phyloP scores from a whole-genome alignment of 2,113 vertebrate species.

The Istiophorus platypterus region DNA sequence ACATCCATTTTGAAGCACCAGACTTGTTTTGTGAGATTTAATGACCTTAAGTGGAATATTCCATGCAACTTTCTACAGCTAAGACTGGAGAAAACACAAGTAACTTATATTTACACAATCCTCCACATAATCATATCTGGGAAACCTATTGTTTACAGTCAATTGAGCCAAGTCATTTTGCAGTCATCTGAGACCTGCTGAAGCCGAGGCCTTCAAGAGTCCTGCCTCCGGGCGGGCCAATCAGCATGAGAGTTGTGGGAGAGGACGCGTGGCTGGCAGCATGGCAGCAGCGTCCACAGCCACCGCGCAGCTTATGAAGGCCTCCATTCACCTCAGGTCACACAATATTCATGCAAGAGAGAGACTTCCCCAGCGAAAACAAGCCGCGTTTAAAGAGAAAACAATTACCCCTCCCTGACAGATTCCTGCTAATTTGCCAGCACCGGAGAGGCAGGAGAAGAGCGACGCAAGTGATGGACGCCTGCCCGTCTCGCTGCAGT shows the following conservation, averaged over 20 bases:
- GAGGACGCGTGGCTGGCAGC: constrained; percentile 75
- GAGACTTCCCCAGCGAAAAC: constrained; percentile 76
- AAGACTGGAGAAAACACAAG: neutral
- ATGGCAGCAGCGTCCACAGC: constrained; percentile 68
- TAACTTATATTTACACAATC: neutral
- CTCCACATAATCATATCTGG: neutral
- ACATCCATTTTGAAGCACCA: neutral
- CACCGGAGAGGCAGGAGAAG: constrained; percentile 30
- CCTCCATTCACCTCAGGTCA: constrained; percentile 77
- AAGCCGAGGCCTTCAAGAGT: constrained; percentile 6
- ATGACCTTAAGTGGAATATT: too few relatives aligned
- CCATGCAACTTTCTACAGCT: neutral
- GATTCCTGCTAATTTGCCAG: constrained; percentile 79
- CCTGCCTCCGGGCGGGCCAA: constrained; percentile 40
- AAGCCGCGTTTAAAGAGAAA: constrained; percentile 81
- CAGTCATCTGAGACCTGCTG: constrained; percentile 5
- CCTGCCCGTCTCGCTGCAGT: constrained; percentile 64
- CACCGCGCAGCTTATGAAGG: constrained; percentile 77
- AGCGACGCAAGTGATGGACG: constrained; percentile 63
- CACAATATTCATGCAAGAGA: constrained; percentile 73
- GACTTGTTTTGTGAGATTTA: neutral
- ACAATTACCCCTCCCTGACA: constrained; percentile 74
- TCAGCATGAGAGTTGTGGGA: constrained; percentile 46
- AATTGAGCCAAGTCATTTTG: constrained; percentile 29
- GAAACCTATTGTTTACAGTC: constrained; percentile 8